Conservation (phyloP, 2,888 invertebrate genomes). For the Pyrochroa serraticornis region DNA sequence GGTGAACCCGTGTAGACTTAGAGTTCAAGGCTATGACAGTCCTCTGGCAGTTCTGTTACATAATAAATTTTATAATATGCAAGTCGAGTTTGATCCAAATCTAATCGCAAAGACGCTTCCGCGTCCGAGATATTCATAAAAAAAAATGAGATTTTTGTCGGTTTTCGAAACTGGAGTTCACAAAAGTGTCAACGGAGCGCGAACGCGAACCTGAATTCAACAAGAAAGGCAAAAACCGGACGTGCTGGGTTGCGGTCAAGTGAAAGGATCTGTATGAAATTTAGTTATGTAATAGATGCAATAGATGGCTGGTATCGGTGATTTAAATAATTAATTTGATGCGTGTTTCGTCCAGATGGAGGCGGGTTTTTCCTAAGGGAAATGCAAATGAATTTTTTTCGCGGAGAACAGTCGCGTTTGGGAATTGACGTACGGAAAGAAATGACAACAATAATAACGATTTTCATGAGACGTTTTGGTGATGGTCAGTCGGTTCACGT, state of each 20-base stretch:
- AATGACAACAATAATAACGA: background rate
- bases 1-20: constrained; percentile 19
- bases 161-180: no score
- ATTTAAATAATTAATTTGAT: constrained; percentile 17
- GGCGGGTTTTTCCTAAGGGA: constrained; percentile 24
- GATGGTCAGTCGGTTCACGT: constrained; percentile 40
- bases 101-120: background rate
- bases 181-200: constrained; percentile 23
- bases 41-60: constrained; percentile 10
- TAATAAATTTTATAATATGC: constrained; percentile 3
- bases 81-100: constrained; percentile 1
- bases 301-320: constrained; percentile 13
- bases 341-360: constrained; percentile 1
- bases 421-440: background rate
- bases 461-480: constrained; percentile 2
- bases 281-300: constrained; percentile 47
- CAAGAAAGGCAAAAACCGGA: constrained; percentile 41
- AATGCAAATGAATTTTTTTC: constrained; percentile 6
- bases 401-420: no score
- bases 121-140: background rate
- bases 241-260: constrained; percentile 49
- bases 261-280: constrained; percentile 51
- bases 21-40: constrained; percentile 25
- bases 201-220: constrained; percentile 43
- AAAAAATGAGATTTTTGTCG: constrained; percentile 6